Evolutionary conservation across 2,113 vertebrate species (phyloP).

Genomic region (Oplegnathus fasciatus): DNA sequence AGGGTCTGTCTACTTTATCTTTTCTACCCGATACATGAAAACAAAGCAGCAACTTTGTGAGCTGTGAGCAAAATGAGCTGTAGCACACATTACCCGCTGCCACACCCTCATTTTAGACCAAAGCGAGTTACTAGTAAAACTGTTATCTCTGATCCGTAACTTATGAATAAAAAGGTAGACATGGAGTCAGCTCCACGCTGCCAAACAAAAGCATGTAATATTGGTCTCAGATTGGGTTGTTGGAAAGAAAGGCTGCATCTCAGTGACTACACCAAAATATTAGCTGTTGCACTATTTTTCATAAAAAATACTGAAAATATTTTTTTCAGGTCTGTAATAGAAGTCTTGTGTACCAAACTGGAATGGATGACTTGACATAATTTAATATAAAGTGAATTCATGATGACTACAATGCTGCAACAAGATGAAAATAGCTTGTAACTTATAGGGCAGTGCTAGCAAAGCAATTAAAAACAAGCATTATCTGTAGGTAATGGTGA

Average conservation of each 20-base stretch:
- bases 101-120: neutral
- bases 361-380: neutral
- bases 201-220: neutral
- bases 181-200: neutral
- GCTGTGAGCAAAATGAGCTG: no score
- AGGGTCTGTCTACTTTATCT: conserved; percentile 1
- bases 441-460: neutral
- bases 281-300: neutral
- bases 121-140: neutral
- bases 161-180: neutral
- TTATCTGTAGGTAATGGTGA: neutral
- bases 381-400: neutral
- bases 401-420: neutral
- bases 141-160: neutral
- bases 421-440: neutral
- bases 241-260: neutral
- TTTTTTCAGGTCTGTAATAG: neutral
- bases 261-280: neutral
- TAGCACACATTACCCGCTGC: neutral
- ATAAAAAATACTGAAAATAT: neutral
- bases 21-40: neutral
- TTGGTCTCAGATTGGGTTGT: neutral
- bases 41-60: neutral
- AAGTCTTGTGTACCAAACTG: neutral
- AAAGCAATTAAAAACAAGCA: neutral